phyloP scores from a whole-genome alignment of 2,888 invertebrate genomes.

The Eurytoma californica region DNA sequence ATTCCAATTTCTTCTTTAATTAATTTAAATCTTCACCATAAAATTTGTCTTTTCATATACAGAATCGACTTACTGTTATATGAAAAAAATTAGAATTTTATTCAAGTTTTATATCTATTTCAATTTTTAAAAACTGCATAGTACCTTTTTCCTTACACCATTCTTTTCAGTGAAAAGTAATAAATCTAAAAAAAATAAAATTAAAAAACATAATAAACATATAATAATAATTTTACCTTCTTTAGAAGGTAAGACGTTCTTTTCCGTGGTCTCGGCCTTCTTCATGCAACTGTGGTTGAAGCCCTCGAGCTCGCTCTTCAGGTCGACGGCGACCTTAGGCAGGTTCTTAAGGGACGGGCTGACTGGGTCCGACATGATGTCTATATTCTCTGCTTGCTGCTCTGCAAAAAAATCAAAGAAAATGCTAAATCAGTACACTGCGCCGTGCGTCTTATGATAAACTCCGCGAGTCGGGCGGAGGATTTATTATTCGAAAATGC shows the following conservation, averaged over 20 bases:
- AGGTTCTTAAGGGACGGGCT: constrained; percentile 91
- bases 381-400: not conserved
- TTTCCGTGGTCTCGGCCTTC: constrained; percentile 92
- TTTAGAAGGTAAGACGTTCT: constrained; percentile 93
- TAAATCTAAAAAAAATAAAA: constrained; percentile 29
- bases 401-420: not conserved
- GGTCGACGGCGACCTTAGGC: constrained; percentile 91
- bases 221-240: constrained; percentile 81
- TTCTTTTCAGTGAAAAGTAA: too few species aligned
- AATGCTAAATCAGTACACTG: not conserved
- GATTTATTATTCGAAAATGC: constrained; percentile 3
- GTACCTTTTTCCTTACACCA: too few species aligned
- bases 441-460: not conserved
- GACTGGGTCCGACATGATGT: constrained; percentile 78
- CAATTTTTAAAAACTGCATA: too few species aligned
- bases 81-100: too few species aligned
- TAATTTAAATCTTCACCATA: too few species aligned
- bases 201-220: too few species aligned
- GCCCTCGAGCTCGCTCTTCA: constrained; percentile 93
- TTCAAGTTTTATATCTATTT: too few species aligned
- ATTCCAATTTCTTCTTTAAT: too few species aligned
- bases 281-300: constrained; percentile 93
- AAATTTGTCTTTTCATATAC: too few species aligned
- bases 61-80: too few species aligned
- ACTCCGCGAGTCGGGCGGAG: not conserved